Evolutionary conservation across 2,113 vertebrate species (phyloP), one percentile per base, ranked within the genome.

Genomic region (Forbesichthys papilliferus): DNA sequence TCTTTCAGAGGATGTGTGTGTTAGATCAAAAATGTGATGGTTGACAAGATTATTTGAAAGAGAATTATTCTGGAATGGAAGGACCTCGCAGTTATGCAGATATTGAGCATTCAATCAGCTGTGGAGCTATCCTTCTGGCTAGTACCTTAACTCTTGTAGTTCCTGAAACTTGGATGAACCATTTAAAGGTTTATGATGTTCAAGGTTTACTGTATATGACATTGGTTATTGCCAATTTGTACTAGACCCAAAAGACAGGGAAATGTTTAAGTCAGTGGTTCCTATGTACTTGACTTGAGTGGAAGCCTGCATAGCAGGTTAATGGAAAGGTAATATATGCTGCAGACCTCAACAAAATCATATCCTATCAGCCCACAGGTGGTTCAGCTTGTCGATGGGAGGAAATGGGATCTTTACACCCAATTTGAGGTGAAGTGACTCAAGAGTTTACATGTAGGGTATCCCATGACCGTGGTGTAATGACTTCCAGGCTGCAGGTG

Each of bases 321-420:
- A 80, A 79, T 73, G 66, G 78, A 80, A 72, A 48, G 59, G 67
- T 66, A 66, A 56, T 63, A 47, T 58, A 83, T 79, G 64, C 68
- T 12, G n/a, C 63, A 66, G 80, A 72, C 74, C 65, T 67, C 55
- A 68, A 53, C 75, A 9, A 79, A 75, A 87, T 90, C 84, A 84
- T 78, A 84, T 88, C 68, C 85, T 69, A 77, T 92, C 79, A 54
- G 66, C 69, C 71, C 79, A 84, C 92, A 93, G 90, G 91, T 93
- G 93, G 91, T 90, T 91, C 84, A 94, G 94, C 96, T 97, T 96
- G 95, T 94, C 93, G 91, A 92, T 88, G 87, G 91, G 93, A 96
- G 96, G 97, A 99, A 99, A 99, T 99, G 95, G 96, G 95, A 98
- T 97, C 95, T 98, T 98, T 96, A 98, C 97, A 98, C 96, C 95